Conservation (phyloP, 2,797 vertebrate genomes). For the Thalassophryne amazonica region DNA sequence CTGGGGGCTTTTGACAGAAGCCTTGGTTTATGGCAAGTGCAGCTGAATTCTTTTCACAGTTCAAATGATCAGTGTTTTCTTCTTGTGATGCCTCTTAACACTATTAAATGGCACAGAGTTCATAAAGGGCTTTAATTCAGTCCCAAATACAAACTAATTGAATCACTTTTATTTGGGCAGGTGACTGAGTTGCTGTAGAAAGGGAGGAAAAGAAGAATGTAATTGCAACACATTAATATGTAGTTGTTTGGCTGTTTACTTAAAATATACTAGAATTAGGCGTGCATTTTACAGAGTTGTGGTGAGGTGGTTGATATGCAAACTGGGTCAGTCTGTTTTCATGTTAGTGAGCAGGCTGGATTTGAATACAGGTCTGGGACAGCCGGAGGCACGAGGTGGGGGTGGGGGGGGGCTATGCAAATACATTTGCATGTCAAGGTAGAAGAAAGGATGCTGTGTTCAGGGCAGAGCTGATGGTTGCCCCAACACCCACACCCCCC, state of each 20-base stretch:
- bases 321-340: constrained; percentile 30
- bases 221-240: too few relatives aligned
- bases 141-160: constrained; percentile 46
- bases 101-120: constrained; percentile 20
- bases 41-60: too few relatives aligned
- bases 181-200: too few relatives aligned
- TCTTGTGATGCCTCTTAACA: constrained; percentile 16
- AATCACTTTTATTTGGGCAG: constrained; percentile 19
- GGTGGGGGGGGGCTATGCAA: constrained; percentile 62
- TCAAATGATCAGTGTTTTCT: constrained; percentile 12
- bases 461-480: too few relatives aligned
- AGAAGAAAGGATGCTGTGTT: constrained; percentile 20
- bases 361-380: constrained; percentile 67
- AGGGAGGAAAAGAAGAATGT: too few relatives aligned
- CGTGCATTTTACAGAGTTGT: not conserved
- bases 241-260: too few relatives aligned
- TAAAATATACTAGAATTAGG: too few relatives aligned
- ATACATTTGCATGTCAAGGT: constrained; percentile 67
- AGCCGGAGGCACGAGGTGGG: too few relatives aligned
- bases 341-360: constrained; percentile 36
- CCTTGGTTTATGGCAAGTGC: too few relatives aligned
- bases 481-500: too few relatives aligned
- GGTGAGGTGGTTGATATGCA: not conserved
- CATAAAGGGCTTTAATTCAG: constrained; percentile 32
- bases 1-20: too few relatives aligned